Base-by-base conservation (phyloP, 1,140 invertebrate species). In the Cyphomyrmex costatus region DNA sequence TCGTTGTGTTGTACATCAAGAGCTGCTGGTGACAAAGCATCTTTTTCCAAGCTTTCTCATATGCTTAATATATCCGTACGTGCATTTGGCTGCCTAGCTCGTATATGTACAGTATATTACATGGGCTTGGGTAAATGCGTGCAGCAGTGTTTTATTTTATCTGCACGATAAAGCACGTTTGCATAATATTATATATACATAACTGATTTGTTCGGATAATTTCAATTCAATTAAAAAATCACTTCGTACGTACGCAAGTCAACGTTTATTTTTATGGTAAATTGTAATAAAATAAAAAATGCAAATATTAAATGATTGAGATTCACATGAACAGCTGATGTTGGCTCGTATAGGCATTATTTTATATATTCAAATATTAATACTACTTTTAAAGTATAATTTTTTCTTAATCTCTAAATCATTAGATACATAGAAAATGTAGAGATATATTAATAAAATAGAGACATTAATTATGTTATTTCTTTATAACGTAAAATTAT, bases 11-110 rank as follows among this genome's bases (percentile, higher is more conserved):
- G 33, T 73, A 56, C 27, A 80, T 80, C 24, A 70, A 49, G 56
- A 61, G 14, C 24, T 60, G 58, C 30, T 12, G 19, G 27, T 83
- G 79, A 83, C 68, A 83, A 73, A 83, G 68, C 68, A 49, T 73
- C 24, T 79, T 74, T 70, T 83, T 83, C 46, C 79, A 61, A 49
- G 36, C 79, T 83, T 83, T 74, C 79, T 74, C 51, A 60, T 71
- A 60, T 27, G 56, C 24, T 42, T 61, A 33, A 49, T 46, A 56
- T 19, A 73, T 63, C 12, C 16, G 36, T 58, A 46, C n/a, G 19
- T n/a, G 53, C 30, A 68, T 61, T 60, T 6, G 24, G 24, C 5
- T 56, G 14, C 21, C 10, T n/a, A n/a, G n/a, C n/a, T 65, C 19
- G 19, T 27, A n/a, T 80, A 56, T 27, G 27, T 7, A 19, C 19